Conservation (phyloP, 2,797 vertebrate genomes). For the Phylloscopus collybita region DNA sequence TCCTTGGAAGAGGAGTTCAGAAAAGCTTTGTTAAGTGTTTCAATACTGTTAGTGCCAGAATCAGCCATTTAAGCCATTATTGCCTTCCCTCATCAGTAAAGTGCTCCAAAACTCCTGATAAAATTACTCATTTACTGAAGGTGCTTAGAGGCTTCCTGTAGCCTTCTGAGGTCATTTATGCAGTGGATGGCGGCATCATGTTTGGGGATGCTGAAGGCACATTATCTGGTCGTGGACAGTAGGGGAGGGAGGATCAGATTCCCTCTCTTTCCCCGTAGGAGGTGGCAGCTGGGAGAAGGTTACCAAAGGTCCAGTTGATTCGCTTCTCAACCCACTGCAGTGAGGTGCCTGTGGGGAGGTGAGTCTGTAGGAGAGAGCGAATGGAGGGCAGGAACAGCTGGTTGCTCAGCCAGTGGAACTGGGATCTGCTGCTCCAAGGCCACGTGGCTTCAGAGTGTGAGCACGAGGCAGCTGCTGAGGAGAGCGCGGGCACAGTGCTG, state of each 20-base stretch:
- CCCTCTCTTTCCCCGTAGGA: background rate
- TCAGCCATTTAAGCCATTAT: background rate
- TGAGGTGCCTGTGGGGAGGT: background rate
- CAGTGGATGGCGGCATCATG: background rate
- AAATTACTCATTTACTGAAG: background rate
- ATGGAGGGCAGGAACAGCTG: background rate
- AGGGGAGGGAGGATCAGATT: background rate
- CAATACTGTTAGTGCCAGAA: background rate
- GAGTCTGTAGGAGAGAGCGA: accelerated
- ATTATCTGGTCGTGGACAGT: accelerated
- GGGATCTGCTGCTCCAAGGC: accelerated
- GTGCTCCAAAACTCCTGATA: background rate
- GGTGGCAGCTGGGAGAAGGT: background rate
- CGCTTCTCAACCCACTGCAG: accelerated
- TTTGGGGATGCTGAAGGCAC: background rate
- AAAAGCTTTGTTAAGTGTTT: background rate
- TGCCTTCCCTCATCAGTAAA: background rate
- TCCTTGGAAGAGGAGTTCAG: background rate
- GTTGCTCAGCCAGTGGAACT: accelerated
- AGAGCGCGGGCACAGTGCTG: accelerated
- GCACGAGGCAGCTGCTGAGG: accelerated
- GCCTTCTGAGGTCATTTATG: background rate
- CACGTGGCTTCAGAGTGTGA: accelerated
- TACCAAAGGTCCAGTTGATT: background rate
- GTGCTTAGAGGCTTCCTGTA: background rate